Evolutionary conservation across 2,113 vertebrate genomes (phyloP), one percentile per base, ranked within the genome.

Genomic region (Empidonax traillii): DNA sequence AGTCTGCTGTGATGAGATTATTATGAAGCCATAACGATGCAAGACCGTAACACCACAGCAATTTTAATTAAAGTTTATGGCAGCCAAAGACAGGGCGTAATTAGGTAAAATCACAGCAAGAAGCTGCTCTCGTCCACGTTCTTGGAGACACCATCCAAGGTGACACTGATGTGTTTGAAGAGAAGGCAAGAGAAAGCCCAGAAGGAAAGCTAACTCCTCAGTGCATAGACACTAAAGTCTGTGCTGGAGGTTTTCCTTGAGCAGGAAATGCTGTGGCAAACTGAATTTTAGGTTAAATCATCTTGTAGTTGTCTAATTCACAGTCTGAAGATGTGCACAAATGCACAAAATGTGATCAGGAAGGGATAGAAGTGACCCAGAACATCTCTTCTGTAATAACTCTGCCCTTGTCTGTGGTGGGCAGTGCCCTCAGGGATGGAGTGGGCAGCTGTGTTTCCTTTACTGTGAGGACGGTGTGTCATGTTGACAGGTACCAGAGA

Each of bases 61-160:
- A 73, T 85, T 85, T 87, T 61, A 95, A 91, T 89, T 92, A 76
- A 85, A 68, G 74, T 91, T 92, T 90, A 49, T 28, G 20, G 76
- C n/a, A 85, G 76, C 56, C 1, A 5, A 89, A 73, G 66, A 49
- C 41, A 82, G 44, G 47, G 18, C 59, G 9, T 67, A 72, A 72
- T 77, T 73, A 61, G 17, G 16, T 75, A 74, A 82, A 94, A 89
- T 79, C 53, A 59, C 30, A 58, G 24, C 25, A 35, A 67, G 80
- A 74, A 89, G 49, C 49, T 87, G 69, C 13, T 92, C 47, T 78
- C 33, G 28, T 56, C 69, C 65, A 0, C 47, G 22, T 43, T 86
- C 49, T 16, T 71, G 44, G 56, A 84, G 73, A 81, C 28, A 37
- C 8, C 3, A 6, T 81, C 69, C 73, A 91, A 65, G 73, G 80